phyloP scores from a whole-genome alignment of 2,113 vertebrate genomes.

The Upupa epops region DNA sequence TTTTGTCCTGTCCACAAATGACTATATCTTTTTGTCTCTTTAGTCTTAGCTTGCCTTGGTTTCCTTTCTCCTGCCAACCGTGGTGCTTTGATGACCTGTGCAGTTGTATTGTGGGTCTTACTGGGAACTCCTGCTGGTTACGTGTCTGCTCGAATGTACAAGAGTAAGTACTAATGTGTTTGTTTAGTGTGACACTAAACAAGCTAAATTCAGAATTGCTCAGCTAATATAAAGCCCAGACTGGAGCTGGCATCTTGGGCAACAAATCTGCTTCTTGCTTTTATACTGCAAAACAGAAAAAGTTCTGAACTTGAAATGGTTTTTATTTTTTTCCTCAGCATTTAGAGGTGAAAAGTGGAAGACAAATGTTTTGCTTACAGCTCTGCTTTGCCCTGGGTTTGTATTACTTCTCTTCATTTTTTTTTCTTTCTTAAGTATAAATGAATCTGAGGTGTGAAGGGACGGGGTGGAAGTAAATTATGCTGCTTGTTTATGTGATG shows the following conservation, averaged over 20 bases:
- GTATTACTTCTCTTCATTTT: slow-evolving; percentile 24
- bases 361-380: slow-evolving; percentile 88
- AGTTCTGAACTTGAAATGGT: background rate
- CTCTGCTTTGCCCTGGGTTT: slow-evolving; percentile 88
- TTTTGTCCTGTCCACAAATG: background rate
- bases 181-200: background rate
- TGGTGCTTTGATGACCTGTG: slow-evolving; percentile 88
- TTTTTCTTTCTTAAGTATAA: background rate
- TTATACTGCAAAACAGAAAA: background rate
- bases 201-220: background rate
- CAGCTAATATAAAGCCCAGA: background rate
- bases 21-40: background rate
- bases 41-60: slow-evolving; percentile 84
- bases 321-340: slow-evolving; percentile 71
- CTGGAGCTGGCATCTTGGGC: background rate
- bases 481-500: background rate
- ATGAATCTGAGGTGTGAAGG: background rate
- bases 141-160: slow-evolving; percentile 87
- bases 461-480: background rate
- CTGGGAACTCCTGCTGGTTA: slow-evolving; percentile 85
- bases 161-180: slow-evolving; percentile 75
- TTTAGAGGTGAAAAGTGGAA: slow-evolving; percentile 92
- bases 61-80: slow-evolving; percentile 87
- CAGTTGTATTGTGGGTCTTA: slow-evolving; percentile 86
- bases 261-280: background rate